These are phyloP conservation scores for Notodonta ziczac DNA, from an alignment of 2,888 invertebrate genomes.

Conservation along the genomic window DNA sequence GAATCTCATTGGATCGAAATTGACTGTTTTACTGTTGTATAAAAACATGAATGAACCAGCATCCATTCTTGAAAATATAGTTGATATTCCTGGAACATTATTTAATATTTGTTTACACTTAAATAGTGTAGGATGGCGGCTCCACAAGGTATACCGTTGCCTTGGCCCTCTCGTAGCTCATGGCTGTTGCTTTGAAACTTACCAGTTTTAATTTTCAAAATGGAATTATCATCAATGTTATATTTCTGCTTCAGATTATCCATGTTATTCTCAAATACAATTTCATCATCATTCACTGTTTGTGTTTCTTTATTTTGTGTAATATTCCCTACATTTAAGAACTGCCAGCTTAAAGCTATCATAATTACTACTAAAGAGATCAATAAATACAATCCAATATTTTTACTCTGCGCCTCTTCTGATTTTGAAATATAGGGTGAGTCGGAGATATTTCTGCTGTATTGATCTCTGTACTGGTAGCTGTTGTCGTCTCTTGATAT, in stretches of 20 bases:
- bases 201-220: conserved; percentile 70
- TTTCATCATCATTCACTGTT: conserved; percentile 50
- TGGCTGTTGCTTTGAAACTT: conserved; percentile 24
- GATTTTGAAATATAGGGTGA: conserved; percentile 11
- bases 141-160: too few species aligned
- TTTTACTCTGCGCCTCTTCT: conserved; percentile 15
- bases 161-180: too few species aligned
- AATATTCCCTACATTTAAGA: conserved; percentile 11
- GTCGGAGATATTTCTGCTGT: conserved; percentile 17
- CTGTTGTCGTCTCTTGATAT: conserved; percentile 22
- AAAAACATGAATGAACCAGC: conserved; percentile 73
- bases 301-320: conserved; percentile 27
- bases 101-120: too few species aligned
- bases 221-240: conserved; percentile 59
- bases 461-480: conserved; percentile 11
- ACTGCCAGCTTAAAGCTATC: conserved; percentile 17
- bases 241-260: conserved; percentile 61
- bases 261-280: conserved; percentile 62
- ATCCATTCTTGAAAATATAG: conserved; percentile 67
- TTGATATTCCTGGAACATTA: conserved; percentile 64
- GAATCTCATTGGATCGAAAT: conserved; percentile 54
- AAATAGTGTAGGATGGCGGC: too few species aligned
- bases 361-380: conserved; percentile 19
- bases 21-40: conserved; percentile 58
- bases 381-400: conserved; percentile 10